These are phyloP conservation scores for Octopus sinensis DNA, from an alignment of 1,140 invertebrate genomes.

Conservation along the genomic window DNA sequence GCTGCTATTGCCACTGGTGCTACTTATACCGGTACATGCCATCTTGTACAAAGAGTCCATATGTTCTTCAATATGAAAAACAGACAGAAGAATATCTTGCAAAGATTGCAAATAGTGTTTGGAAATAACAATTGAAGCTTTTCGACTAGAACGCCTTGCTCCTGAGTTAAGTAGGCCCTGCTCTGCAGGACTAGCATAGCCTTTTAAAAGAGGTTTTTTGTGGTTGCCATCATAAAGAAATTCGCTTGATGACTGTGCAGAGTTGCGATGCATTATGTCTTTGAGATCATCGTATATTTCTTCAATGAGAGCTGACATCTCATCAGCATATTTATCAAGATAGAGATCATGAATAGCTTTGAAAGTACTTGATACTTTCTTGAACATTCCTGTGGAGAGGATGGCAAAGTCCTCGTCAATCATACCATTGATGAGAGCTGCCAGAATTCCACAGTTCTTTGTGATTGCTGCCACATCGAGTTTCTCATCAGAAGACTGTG, in stretches of 20 bases:
- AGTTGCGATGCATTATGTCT: conserved; percentile 32
- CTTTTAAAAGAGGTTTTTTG: not conserved
- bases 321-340: conserved; percentile 50
- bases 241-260: conserved; percentile 21
- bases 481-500: conserved; percentile 32
- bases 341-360: conserved; percentile 48
- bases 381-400: conserved; percentile 46
- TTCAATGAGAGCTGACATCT: conserved; percentile 49
- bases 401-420: conserved; percentile 52
- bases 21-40: conserved; percentile 37
- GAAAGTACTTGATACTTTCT: conserved; percentile 36
- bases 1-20: conserved; percentile 2
- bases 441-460: conserved; percentile 41
- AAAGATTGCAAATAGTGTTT: conserved; percentile 8
- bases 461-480: conserved; percentile 41
- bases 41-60: conserved; percentile 40
- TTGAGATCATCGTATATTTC: conserved; percentile 48
- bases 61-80: conserved; percentile 45
- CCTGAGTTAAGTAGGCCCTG: not conserved
- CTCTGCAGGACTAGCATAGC: not conserved
- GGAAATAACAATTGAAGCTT: conserved; percentile 9
- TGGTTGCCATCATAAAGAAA: not conserved
- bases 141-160: not conserved
- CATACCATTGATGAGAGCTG: conserved; percentile 45
- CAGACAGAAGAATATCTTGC: conserved; percentile 7